Evolutionary conservation across 2,888 invertebrate genomes (phyloP).

Genomic region (Amblyjoppa proteus): DNA sequence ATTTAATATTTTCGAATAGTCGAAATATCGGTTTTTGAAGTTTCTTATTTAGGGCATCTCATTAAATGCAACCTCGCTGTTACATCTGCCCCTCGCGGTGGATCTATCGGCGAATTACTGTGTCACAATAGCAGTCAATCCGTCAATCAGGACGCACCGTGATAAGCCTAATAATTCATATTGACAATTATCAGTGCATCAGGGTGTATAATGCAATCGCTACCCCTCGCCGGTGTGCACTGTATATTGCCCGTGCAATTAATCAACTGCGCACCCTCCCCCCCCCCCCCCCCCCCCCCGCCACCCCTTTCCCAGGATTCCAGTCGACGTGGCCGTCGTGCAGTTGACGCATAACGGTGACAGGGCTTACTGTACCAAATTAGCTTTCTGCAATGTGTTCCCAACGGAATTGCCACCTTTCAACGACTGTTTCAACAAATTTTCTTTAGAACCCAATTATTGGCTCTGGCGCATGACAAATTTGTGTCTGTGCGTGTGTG

Average conservation of each 20-base stretch:
- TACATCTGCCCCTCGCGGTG: neutral
- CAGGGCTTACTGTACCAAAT: conserved; percentile 26
- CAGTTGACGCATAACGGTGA: conserved; percentile 13
- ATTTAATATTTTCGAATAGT: neutral
- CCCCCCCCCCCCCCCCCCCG: conserved; percentile 1
- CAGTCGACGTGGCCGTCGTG: neutral
- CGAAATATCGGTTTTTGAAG: neutral
- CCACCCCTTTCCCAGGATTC: conserved; percentile 1
- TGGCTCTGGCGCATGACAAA: neutral
- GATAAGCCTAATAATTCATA: conserved; percentile 44
- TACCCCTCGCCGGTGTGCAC: conserved; percentile 1
- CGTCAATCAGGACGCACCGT: conserved; percentile 9
- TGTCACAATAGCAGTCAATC: conserved; percentile 19
- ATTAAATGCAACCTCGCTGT: neutral
- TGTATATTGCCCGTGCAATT: conserved; percentile 39
- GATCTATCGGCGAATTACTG: conserved; percentile 2
- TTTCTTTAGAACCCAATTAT: neutral
- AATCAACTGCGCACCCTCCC: conserved; percentile 38
- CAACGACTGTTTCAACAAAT: neutral
- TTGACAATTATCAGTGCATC: conserved; percentile 32
- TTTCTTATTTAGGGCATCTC: neutral
- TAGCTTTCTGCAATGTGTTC: neutral
- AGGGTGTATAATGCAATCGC: conserved; percentile 30
- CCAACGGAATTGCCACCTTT: neutral
- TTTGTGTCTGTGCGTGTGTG: neutral